These are phyloP conservation scores for Pangasius macronema DNA, from an alignment of 2,797 vertebrate genomes.

Conservation along the genomic window DNA sequence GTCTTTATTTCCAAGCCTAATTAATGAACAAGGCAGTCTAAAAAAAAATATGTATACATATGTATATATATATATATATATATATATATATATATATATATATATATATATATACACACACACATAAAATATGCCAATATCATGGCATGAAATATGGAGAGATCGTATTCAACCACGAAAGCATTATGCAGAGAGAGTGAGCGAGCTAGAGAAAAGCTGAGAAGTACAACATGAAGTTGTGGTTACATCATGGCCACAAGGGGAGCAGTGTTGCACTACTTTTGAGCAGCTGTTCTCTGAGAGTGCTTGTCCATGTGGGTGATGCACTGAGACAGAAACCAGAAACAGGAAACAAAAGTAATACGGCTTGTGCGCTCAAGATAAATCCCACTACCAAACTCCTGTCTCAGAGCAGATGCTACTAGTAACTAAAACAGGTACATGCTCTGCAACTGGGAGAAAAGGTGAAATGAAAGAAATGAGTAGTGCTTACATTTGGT, in stretches of 20 bases:
- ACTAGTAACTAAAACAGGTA: background rate
- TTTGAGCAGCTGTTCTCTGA: constrained; percentile 24
- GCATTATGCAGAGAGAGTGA: background rate
- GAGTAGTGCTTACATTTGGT: background rate
- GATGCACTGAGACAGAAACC: constrained; percentile 18
- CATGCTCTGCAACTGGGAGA: background rate
- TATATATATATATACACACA: too few relatives aligned
- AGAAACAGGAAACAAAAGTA: constrained; percentile 30
- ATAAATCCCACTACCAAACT: constrained; percentile 11
- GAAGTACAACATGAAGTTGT: background rate
- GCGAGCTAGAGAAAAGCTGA: background rate
- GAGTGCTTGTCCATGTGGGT: constrained; percentile 28
- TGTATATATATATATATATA: too few relatives aligned
- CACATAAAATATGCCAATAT: too few relatives aligned
- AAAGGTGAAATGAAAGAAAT: background rate
- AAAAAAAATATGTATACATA: too few relatives aligned
- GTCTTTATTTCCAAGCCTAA: background rate
- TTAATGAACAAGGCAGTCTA: too few relatives aligned
- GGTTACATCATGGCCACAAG: constrained; percentile 50
- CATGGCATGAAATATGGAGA: background rate
- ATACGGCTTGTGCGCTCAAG: background rate
- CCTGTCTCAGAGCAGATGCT: background rate
- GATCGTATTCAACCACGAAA: background rate
- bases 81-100: too few relatives aligned
- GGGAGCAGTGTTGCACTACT: constrained; percentile 60